Conservation (phyloP, 2,888 invertebrate species). For the Agriotes lineatus region DNA sequence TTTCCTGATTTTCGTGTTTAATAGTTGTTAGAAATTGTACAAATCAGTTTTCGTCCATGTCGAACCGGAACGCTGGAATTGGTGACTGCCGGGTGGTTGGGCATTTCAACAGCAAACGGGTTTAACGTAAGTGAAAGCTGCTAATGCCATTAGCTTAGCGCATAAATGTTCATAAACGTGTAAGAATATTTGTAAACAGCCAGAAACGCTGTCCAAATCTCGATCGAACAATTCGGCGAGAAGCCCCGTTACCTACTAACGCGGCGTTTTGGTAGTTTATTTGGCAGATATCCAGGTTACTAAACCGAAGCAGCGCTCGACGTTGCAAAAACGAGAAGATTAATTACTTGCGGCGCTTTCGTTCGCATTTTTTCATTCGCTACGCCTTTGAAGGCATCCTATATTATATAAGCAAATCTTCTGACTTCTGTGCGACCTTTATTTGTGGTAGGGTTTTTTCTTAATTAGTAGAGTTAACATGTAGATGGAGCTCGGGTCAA, state of each 20-base stretch:
- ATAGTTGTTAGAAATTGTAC: too few species aligned
- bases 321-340: constrained; percentile 8
- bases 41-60: too few species aligned
- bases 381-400: not conserved
- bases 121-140: constrained; percentile 19
- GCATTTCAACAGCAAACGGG: constrained; percentile 10
- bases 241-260: constrained; percentile 12
- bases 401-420: not conserved
- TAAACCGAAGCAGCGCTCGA: constrained; percentile 7
- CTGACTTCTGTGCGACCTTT: too few species aligned
- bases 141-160: constrained; percentile 8
- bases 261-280: constrained; percentile 1
- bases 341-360: constrained; percentile 11
- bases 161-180: constrained; percentile 1
- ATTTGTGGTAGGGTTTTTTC: too few species aligned
- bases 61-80: not conserved
- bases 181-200: constrained; percentile 2
- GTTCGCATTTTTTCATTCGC: not conserved
- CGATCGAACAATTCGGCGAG: not conserved
- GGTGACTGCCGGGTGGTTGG: not conserved
- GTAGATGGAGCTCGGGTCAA: too few species aligned
- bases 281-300: constrained; percentile 12
- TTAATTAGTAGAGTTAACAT: too few species aligned
- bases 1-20: too few species aligned
- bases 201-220: not conserved